Evolutionary conservation across 2,888 invertebrate genomes (phyloP).

Genomic region (Dinocampus coccinellae): DNA sequence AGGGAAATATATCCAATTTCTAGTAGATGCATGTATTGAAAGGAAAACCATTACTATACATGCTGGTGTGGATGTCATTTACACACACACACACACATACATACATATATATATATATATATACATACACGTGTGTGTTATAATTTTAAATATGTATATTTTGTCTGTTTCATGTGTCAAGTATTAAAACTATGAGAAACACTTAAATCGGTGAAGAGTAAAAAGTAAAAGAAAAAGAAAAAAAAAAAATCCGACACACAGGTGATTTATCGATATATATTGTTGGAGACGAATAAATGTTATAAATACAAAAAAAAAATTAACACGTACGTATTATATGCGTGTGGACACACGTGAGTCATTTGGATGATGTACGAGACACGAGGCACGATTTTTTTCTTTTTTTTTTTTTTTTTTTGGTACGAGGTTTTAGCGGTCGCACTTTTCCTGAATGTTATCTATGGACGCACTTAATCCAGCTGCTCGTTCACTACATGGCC

Average conservation of each 20-base stretch:
- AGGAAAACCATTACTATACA: no score
- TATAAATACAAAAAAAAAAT: neutral
- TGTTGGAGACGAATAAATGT: neutral
- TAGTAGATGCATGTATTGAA: slow-evolving; percentile 28
- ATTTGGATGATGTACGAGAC: slow-evolving; percentile 30
- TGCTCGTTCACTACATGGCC: slow-evolving; percentile 51
- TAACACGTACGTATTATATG: neutral
- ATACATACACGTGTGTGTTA: no score
- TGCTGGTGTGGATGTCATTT: neutral
- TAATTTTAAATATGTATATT: no score
- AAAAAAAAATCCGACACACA: no score
- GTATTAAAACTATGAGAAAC: no score
- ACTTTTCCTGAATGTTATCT: slow-evolving; percentile 57
- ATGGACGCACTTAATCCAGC: slow-evolving; percentile 68
- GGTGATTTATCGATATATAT: no score
- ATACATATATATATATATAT: no score
- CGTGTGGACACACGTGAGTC: slow-evolving; percentile 13
- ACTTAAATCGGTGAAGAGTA: no score
- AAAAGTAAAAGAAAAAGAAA: no score
- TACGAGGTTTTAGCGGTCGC: slow-evolving; percentile 26
- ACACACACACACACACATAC: neutral
- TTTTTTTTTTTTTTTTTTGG: slow-evolving; percentile 8
- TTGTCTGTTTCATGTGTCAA: no score
- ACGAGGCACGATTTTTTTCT: slow-evolving; percentile 17
- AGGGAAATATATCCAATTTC: slow-evolving; percentile 56